phyloP scores from a whole-genome alignment of 2,113 vertebrate genomes.

The Atrichornis clamosus region DNA sequence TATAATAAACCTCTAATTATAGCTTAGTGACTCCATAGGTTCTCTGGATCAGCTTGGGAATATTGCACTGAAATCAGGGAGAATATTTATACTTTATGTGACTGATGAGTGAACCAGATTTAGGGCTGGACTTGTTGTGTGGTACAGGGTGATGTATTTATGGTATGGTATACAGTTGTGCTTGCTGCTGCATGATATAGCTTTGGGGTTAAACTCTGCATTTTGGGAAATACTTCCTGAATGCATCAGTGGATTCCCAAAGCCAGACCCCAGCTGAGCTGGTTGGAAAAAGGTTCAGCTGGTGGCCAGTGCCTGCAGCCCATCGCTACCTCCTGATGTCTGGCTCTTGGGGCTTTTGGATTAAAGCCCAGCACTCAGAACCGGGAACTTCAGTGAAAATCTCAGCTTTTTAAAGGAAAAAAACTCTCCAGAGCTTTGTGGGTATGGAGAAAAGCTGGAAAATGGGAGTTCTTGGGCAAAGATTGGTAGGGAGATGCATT shows the following conservation, averaged over 20 bases:
- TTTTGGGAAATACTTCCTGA: background rate
- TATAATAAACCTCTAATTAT: conserved; percentile 43
- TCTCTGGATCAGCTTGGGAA: background rate
- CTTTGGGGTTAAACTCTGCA: background rate
- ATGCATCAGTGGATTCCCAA: background rate
- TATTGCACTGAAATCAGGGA: background rate
- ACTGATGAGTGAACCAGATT: background rate
- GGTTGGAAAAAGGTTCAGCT: background rate
- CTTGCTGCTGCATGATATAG: fast-evolving
- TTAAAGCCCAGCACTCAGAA: background rate
- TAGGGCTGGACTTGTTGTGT: background rate
- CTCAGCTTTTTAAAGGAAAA: background rate
- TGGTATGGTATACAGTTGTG: background rate
- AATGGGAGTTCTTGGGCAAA: background rate
- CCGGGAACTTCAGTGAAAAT: background rate
- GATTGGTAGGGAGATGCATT: background rate
- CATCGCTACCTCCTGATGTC: background rate
- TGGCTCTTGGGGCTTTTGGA: background rate
- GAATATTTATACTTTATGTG: background rate
- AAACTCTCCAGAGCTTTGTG: background rate
- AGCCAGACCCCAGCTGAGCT: background rate
- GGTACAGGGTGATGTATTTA: background rate
- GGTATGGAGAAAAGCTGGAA: background rate
- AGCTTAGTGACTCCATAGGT: background rate
- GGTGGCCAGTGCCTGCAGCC: background rate